Base-by-base conservation (phyloP, 2,113 vertebrate genomes). In the Nanger granti region DNA sequence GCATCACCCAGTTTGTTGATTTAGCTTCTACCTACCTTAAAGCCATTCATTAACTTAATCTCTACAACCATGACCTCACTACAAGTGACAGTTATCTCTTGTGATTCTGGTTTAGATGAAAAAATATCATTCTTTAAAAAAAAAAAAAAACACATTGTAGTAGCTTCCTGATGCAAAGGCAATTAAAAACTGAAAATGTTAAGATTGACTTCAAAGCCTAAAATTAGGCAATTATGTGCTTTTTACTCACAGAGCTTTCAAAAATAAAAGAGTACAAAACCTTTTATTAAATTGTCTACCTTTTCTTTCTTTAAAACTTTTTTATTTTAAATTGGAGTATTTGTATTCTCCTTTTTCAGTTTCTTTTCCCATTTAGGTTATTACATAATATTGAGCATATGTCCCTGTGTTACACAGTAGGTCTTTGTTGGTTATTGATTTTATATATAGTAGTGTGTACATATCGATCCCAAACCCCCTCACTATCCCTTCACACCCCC, bases 81-180 rank as follows among this genome's bases (percentile, higher is more conserved):
- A 37, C 0, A 31, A 26, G 31, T 28, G 14, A 55, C 7, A 76
- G 2, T 52, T 41, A 4, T 4, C 14, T 47, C 20, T 29, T 44
- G 2, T 28, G 14, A 24, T 6, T 88, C 37, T 59, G 15, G 26
- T 5, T 17, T 59, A n/a, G 8, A 47, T 18, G 49, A n/a, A 4
- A 18, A n/a, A 13, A 41, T 0, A 24, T 4, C 29, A 8, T 12
- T 34, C 49, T 55, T 15, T 44, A 5, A 24, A 86, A 4, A 69
- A 37, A 69, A 69, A 22, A 73, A 7, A 73, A n/a, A 62, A 1
- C 3, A 1, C 5, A 82, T 4, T 52, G 28, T 13, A 41, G 29
- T 12, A 34, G 7, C 2, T 60, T 92, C 18, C 44, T 44, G 2
- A 49, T 54, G 28, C 11, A 85, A 95, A 80, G 54, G 17, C 24